These are phyloP conservation scores for Ptyas mucosa DNA, from an alignment of 2,113 vertebrate genomes.

Conservation along the genomic window DNA sequence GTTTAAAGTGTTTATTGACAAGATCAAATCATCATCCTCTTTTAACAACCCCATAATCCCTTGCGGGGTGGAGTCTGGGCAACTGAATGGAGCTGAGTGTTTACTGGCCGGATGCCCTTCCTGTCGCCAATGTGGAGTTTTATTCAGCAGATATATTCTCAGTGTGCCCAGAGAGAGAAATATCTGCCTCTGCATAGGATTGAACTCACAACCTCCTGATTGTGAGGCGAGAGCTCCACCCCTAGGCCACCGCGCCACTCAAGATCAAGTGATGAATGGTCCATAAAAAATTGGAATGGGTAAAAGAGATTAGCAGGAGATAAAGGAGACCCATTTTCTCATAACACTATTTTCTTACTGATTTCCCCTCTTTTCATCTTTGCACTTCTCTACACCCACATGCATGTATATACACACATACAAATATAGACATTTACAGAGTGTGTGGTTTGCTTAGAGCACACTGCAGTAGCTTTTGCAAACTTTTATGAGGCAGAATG, in stretches of 20 bases:
- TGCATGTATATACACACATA: background rate
- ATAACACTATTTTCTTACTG: background rate
- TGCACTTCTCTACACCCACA: background rate
- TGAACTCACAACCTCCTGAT: too few species aligned
- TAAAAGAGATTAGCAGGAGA: background rate
- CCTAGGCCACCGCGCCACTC: too few species aligned
- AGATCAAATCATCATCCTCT: too few species aligned
- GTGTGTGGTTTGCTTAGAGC: background rate
- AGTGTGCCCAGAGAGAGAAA: too few species aligned
- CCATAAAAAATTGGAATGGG: background rate
- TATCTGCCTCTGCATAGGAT: too few species aligned
- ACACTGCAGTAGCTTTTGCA: background rate
- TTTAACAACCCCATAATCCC: too few species aligned
- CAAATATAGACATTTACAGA: background rate
- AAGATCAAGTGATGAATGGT: background rate
- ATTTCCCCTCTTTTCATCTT: background rate
- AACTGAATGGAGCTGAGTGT: too few species aligned
- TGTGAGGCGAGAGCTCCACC: too few species aligned
- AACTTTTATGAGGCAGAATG: background rate
- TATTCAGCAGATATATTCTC: too few species aligned
- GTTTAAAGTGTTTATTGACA: background rate
- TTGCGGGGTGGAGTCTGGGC: too few species aligned
- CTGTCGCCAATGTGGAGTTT: too few species aligned
- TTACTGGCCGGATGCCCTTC: too few species aligned
- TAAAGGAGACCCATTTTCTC: background rate